Base-by-base conservation (phyloP, 2,888 invertebrate species). In the Pegoplata infirma region DNA sequence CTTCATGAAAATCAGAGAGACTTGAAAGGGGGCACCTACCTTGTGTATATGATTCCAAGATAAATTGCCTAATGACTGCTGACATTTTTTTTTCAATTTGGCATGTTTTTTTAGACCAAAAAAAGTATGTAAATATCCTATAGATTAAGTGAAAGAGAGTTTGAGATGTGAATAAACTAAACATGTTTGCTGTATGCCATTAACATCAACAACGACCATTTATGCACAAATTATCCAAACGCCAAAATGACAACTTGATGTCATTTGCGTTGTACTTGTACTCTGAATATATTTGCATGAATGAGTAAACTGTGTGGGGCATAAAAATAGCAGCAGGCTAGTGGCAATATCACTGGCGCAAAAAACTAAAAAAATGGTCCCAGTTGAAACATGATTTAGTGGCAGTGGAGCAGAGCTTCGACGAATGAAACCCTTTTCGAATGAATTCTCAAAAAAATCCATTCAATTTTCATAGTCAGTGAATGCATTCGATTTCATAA, bases 161-260 rank as follows among this genome's bases (percentile, higher is more conserved):
- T 17, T 44, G 51, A 46, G n/a, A n/a, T n/a, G 32, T 28, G 56
- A 56, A 67, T 32, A 46, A 14, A 28, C 21, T 14, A 46, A 67
- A 61, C 36, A 68, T 40, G 61, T 67, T 73, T 56, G 17, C 32
- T n/a, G n/a, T 23, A 51, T 5, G n/a, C 6, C 6, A 8, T 7
- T 5, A 51, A 25, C 3, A 59, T 55, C 19, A 66, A 32, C 40
- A 14, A 36, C 36, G 67, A 49, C 71, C 61, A 63, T 71, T 79
- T 69, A 63, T 67, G 75, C 55, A 56, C 49, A 71, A 79, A 75
- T 79, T 78, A 78, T 74, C 40, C 74, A 47, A 68, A 73, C 58
- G 74, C 49, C 66, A 66, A 74, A 79, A 71, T 69, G 64, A 75
- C 61, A 79, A 79, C 44, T 68, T 75, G 40, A 61, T 63, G 67